Conservation (phyloP, 2,888 invertebrate species). For the Caradrina clavipalpis region DNA sequence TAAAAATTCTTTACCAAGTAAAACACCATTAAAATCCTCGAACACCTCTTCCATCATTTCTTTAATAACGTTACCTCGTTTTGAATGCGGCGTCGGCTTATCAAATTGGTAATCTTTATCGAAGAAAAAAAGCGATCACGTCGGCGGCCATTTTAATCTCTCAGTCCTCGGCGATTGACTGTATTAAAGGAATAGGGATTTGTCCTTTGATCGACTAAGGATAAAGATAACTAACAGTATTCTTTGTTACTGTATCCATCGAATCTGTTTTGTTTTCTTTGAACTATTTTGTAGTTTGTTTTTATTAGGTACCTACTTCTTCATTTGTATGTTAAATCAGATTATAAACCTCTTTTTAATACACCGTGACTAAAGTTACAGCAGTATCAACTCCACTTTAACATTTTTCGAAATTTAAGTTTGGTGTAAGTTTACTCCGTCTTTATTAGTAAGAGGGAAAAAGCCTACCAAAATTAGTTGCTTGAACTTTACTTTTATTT, state of each 20-base stretch:
- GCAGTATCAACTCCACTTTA: background rate
- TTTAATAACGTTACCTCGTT: constrained; percentile 31
- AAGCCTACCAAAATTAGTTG: background rate
- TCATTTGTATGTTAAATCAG: constrained; percentile 11
- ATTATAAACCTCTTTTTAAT: background rate
- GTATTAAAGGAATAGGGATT: constrained; percentile 15
- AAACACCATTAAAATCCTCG: constrained; percentile 13
- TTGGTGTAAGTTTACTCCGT: background rate
- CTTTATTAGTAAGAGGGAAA: background rate
- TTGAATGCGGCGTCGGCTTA: constrained; percentile 24
- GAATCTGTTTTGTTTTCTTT: background rate
- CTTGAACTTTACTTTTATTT: constrained; percentile 12
- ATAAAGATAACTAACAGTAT: constrained; percentile 5
- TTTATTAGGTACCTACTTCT: background rate
- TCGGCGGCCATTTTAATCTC: constrained; percentile 36
- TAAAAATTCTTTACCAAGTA: constrained; percentile 6
- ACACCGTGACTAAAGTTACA: background rate
- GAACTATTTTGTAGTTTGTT: background rate
- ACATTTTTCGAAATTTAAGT: background rate
- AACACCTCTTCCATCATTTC: constrained; percentile 20
- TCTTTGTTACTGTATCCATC: background rate
- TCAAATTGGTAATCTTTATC: constrained; percentile 44
- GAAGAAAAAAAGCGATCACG: constrained; percentile 28
- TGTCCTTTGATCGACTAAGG: constrained; percentile 9
- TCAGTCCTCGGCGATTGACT: constrained; percentile 18